Evolutionary conservation across 2,888 invertebrate species (phyloP).

Genomic region (Netelia virgata): DNA sequence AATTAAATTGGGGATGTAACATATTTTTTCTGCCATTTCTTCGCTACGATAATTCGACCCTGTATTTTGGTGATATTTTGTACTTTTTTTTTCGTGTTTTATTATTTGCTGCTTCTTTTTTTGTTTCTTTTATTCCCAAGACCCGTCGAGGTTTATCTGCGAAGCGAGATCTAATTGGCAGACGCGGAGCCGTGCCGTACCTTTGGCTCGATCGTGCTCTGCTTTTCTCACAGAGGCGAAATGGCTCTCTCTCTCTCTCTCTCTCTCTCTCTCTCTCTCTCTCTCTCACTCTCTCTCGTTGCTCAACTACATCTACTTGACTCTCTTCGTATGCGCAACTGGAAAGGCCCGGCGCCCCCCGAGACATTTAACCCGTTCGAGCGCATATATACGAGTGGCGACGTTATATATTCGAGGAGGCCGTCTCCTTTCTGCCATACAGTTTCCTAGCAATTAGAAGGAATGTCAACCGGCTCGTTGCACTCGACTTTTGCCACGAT

Average conservation of each 20-base stretch:
- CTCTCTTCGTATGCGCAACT: slow-evolving; percentile 23
- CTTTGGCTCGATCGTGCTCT: slow-evolving; percentile 30
- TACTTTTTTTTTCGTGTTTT: neutral
- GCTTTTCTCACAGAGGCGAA: slow-evolving; percentile 25
- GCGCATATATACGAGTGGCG: slow-evolving; percentile 27
- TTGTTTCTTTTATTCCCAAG: slow-evolving; percentile 23
- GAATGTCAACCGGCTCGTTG: slow-evolving; percentile 72
- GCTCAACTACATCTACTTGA: slow-evolving; percentile 34
- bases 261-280: too few species aligned
- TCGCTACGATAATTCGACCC: neutral
- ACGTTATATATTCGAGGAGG: slow-evolving; percentile 32
- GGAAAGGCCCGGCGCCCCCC: slow-evolving; percentile 35
- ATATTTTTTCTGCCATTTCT: neutral
- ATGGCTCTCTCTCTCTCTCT: too few species aligned
- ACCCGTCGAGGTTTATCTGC: slow-evolving; percentile 40
- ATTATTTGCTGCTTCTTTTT: neutral
- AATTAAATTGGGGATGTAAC: too few species aligned
- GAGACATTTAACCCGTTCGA: slow-evolving; percentile 59
- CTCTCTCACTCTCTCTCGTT: slow-evolving; percentile 5
- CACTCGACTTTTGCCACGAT: slow-evolving; percentile 63
- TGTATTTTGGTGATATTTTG: neutral
- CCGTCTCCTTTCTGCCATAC: slow-evolving; percentile 39
- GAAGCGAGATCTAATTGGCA: slow-evolving; percentile 72
- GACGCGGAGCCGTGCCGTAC: neutral
- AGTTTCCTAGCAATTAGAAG: slow-evolving; percentile 77